Evolutionary conservation across 2,888 invertebrate species (phyloP).

Genomic region (Macropis europaea): DNA sequence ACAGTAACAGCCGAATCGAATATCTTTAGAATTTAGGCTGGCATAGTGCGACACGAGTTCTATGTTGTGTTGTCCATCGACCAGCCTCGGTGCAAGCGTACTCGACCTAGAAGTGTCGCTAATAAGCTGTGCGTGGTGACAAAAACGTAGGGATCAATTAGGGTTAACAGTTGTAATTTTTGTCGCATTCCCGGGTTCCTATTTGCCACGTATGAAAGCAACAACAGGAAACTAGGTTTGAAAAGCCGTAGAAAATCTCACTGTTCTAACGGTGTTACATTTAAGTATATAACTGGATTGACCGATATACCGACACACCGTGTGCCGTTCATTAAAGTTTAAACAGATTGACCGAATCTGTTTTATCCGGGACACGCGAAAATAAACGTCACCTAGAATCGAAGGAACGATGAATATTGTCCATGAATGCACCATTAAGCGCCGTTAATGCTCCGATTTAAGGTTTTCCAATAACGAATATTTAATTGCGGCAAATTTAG

Average conservation of each 20-base stretch:
- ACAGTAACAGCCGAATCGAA: background rate
- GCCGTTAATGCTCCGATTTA: too few relatives aligned
- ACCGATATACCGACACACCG: conserved; percentile 68
- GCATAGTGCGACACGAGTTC: background rate
- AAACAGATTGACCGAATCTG: background rate
- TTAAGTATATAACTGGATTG: conserved; percentile 77
- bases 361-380: background rate
- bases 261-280: conserved; percentile 45
- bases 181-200: conserved; percentile 41
- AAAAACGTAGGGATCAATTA: conserved; percentile 62
- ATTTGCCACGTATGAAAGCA: background rate
- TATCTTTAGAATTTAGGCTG: background rate
- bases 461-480: too few relatives aligned
- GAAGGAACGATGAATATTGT: too few relatives aligned
- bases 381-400: background rate
- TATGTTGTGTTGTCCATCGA: background rate
- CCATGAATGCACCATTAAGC: too few relatives aligned
- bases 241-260: conserved; percentile 57
- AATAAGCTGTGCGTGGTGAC: conserved; percentile 52
- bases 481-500: too few relatives aligned
- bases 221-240: conserved; percentile 4
- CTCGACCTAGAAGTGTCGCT: conserved; percentile 35
- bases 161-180: conserved; percentile 61
- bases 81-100: conserved; percentile 17
- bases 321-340: conserved; percentile 1